phyloP scores from a whole-genome alignment of 2,797 vertebrate genomes.

The Carduelis carduelis region DNA sequence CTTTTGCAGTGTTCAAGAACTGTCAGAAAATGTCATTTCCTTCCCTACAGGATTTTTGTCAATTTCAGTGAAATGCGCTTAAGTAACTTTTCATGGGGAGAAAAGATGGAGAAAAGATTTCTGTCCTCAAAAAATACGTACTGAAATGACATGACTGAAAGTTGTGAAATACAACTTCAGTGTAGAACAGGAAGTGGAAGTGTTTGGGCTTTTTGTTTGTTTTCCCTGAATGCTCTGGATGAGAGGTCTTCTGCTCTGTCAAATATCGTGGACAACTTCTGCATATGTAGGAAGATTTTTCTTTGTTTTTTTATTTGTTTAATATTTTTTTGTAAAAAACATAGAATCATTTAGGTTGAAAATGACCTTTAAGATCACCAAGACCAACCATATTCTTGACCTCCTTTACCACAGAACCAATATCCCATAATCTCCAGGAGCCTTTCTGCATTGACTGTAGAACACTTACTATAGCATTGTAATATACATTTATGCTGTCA shows the following conservation, averaged over 20 bases:
- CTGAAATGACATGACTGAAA: not conserved
- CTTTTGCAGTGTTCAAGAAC: slow-evolving; percentile 20
- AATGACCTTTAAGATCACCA: not conserved
- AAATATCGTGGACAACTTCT: not conserved
- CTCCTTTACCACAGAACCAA: not conserved
- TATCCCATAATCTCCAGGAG: not conserved
- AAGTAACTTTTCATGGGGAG: not conserved
- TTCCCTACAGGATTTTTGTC: slow-evolving; percentile 42
- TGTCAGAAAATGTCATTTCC: slow-evolving; percentile 58
- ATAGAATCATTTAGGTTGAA: not conserved
- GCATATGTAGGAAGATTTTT: not conserved
- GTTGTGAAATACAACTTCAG: not conserved
- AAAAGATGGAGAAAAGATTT: not conserved
- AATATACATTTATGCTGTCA: not conserved
- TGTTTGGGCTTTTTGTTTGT: not conserved
- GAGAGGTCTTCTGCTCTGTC: not conserved
- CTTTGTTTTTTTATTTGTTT: not conserved
- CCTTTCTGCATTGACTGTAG: not conserved
- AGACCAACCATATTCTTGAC: not conserved
- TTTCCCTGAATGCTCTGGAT: not conserved
- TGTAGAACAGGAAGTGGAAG: not conserved
- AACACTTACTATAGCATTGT: not conserved
- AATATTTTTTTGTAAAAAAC: not conserved
- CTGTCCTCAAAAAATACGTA: not conserved
- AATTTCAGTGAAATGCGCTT: slow-evolving; percentile 29